These are phyloP conservation scores for Blastomussa wellsi DNA, from an alignment of 92 coral and sea anemone species.

Conservation along the genomic window DNA sequence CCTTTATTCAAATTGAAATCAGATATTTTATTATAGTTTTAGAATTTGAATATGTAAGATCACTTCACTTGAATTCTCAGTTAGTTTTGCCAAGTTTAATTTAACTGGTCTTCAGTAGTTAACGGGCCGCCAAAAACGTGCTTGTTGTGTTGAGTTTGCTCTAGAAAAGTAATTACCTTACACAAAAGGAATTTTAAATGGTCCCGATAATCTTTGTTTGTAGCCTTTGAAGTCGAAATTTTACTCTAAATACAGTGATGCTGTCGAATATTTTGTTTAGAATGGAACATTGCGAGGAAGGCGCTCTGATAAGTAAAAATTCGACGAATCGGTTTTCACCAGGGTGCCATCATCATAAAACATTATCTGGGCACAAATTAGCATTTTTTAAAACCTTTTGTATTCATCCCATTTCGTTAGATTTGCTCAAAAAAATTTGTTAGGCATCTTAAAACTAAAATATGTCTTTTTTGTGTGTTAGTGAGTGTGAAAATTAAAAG, in stretches of 20 bases:
- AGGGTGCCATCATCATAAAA: slow-evolving; percentile 12
- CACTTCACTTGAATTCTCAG: neutral
- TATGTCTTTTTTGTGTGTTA: neutral
- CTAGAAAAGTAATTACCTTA: neutral
- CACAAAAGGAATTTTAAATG: slow-evolving; percentile 1
- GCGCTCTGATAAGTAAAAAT: neutral
- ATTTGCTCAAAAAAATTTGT: neutral
- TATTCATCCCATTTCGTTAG: neutral
- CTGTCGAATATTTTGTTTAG: neutral
- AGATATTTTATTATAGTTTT: neutral
- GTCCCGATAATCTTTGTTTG: neutral
- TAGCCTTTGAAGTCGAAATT: slow-evolving; percentile 8
- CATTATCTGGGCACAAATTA: neutral
- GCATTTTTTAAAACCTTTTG: slow-evolving; percentile 6
- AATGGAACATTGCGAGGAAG: neutral
- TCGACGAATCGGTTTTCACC: neutral
- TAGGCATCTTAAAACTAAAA: neutral
- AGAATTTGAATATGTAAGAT: neutral
- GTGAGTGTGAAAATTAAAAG: neutral
- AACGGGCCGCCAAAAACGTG: neutral
- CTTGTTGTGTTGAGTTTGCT: neutral
- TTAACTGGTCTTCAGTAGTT: neutral
- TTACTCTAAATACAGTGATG: neutral
- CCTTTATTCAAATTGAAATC: slow-evolving; percentile 1
- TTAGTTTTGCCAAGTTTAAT: neutral